Percentiles rank a stretch among this genome's conserved stretches.
Evolutionary conservation across 2,113 vertebrate genomes (phyloP).

Genomic region (Corythornis madagascariensis): DNA sequence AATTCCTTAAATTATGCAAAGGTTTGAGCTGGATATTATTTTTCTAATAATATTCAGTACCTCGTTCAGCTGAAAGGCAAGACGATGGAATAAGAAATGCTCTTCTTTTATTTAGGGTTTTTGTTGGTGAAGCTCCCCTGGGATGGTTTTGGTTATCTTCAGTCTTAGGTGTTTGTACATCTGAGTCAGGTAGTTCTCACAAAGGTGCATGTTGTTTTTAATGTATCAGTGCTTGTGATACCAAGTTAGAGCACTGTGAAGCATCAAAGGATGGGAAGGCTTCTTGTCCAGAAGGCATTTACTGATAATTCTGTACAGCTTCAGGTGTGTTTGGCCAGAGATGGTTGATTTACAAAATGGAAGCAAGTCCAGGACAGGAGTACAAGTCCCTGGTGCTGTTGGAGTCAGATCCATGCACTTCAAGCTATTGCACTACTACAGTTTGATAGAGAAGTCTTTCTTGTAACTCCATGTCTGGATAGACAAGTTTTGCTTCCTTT

Average conservation of each 20-base stretch:
- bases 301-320: not conserved
- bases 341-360: not conserved
- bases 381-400: not conserved
- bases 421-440: not conserved
- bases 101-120: not conserved
- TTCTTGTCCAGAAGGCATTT: not conserved
- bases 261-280: not conserved
- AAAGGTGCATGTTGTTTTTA: not conserved
- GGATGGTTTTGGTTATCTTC: not conserved
- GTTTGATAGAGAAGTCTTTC: not conserved
- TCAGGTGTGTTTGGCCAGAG: not conserved
- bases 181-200: not conserved
- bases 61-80: not conserved
- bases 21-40: not conserved
- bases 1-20: not conserved
- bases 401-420: not conserved
- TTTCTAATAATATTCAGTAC: not conserved
- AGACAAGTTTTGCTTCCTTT: not conserved
- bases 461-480: not conserved
- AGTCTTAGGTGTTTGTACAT: not conserved
- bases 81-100: not conserved
- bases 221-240: not conserved
- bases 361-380: not conserved
- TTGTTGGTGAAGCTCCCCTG: not conserved
- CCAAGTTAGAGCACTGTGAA: not conserved